These are phyloP conservation scores for Apeltes quadracus DNA, from an alignment of 2,113 vertebrate species.

Conservation along the genomic window DNA sequence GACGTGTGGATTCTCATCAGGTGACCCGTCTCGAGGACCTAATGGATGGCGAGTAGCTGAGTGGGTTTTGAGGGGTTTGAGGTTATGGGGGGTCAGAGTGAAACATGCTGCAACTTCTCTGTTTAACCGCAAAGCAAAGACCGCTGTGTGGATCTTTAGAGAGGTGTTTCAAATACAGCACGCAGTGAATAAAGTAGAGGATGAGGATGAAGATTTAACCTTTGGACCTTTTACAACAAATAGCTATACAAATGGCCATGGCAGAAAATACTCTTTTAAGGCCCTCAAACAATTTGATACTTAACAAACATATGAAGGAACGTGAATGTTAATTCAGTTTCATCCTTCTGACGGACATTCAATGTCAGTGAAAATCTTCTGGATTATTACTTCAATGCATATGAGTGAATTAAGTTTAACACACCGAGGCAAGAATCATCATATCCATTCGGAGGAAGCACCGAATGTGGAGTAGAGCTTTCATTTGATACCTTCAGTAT, in stretches of 20 bases:
- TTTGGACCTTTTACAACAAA: background rate
- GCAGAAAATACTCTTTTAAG: background rate
- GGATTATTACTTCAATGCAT: no score
- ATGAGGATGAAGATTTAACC: background rate
- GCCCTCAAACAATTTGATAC: background rate
- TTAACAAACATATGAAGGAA: background rate
- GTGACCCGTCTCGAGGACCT: conserved; percentile 39
- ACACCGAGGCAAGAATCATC: background rate
- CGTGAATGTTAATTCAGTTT: background rate
- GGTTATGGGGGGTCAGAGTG: conserved; percentile 11
- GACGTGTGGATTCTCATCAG: conserved; percentile 47
- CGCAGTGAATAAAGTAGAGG: background rate
- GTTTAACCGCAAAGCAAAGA: background rate
- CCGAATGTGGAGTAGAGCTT: conserved; percentile 41
- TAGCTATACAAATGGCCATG: background rate
- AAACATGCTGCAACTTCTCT: conserved; percentile 4
- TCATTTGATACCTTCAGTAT: conserved; percentile 38
- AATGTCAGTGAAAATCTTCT: no score
- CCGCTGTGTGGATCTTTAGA: background rate
- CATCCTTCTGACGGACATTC: no score
- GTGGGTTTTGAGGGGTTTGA: conserved; percentile 6
- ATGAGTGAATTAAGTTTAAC: no score
- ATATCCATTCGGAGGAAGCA: conserved; percentile 33
- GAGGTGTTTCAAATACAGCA: background rate
- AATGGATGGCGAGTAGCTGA: conserved; percentile 27